Evolutionary conservation across 2,797 vertebrate genomes (phyloP), one percentile per base, ranked within the genome.

Genomic region (Poeciliopsis gracilis): DNA sequence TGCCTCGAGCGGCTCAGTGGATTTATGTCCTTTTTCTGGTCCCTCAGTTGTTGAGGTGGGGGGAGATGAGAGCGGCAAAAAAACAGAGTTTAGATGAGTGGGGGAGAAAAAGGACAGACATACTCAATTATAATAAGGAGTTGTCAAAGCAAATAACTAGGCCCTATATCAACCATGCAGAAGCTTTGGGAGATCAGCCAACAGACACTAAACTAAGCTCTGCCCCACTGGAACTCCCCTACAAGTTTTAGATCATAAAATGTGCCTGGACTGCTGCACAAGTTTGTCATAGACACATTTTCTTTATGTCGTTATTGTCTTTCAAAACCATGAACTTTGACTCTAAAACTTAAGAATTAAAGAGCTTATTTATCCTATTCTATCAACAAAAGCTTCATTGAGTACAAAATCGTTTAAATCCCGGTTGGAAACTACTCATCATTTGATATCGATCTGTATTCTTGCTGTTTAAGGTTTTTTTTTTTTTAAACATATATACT

Each of bases 111-210:
- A 92, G 92, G 92, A 92, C 90, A 92, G 94, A 91, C 66, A 70
- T 86, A 87, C 80, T 91, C 79, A 90, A 92, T 93, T 95, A 91
- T 93, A 94, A 94, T 93, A 94, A 94, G 91, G 84, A 92, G 90
- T 93, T 94, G 92, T 95, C 93, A 94, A 85, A 91, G 91, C 86
- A 90, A 89, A 93, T 90, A 86, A 84, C 76, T 84, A 75, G 87
- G 88, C 82, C 87, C 82, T 91, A 90, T 87, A 93, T 94, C 92
- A 94, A 86, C 73, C 79, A 76, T 73, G 85, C 88, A 82, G 86
- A 87, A 88, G 80, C 86, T 84, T 81, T 88, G 92, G 90, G 93
- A 94, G 81, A 76, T 89, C 79, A 82, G 93, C 93, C 93, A 94
- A 63, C 28, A 46, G 85, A 76, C 84, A 47, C 87, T 84, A 91